Evolutionary conservation across 2,888 invertebrate genomes (phyloP), one percentile per base, ranked within the genome.

Genomic region (Ceraclea dissimilis): DNA sequence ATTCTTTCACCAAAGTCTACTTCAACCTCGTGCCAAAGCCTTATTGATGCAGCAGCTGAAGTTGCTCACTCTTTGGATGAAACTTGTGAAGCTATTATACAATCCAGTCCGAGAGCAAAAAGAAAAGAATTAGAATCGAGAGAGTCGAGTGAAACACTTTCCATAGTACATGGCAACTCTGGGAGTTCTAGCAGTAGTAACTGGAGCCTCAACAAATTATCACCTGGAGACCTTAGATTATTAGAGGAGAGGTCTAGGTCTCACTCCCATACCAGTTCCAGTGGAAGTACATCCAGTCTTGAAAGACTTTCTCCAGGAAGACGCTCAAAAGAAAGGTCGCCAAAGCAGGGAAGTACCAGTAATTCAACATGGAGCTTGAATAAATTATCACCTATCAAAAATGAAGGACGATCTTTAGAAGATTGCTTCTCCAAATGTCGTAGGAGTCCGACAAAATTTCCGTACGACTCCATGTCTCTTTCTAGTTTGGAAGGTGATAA

Each of bases 21-120:
- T 8, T 64, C 68, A 2, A 50, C 59, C 2, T 68, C 74, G 13
- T 71, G 79, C 1, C 75, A 76, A 65, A 80, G 70, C 61, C 69
- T 85, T 16, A 68, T 86, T 49, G 84, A 85, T 67, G 84, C 85
- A 1, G 84, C 82, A 1, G 84, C 84, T 49, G 82, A 81, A 61
- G 79, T 80, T 0, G 85, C 84, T 1, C 82, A 79, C 63, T 80
- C 83, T 1, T 67, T 85, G 48, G 86, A 87, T 64, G 83, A 83
- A 65, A 80, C 86, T 1, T 85, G 85, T 18, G 86, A 83, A 66
- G 79, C 82, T 31, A 82, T 83, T 1, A 83, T 85, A 55, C 82
- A 82, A 67, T 79, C 79, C 16, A 82, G 83, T 65, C 81, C 83
- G 22, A 70, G 78, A 61, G 72, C 78, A 1, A 78, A 78, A 64